phyloP scores from a whole-genome alignment of 1,140 invertebrate species.

The Procambarus clarkii region DNA sequence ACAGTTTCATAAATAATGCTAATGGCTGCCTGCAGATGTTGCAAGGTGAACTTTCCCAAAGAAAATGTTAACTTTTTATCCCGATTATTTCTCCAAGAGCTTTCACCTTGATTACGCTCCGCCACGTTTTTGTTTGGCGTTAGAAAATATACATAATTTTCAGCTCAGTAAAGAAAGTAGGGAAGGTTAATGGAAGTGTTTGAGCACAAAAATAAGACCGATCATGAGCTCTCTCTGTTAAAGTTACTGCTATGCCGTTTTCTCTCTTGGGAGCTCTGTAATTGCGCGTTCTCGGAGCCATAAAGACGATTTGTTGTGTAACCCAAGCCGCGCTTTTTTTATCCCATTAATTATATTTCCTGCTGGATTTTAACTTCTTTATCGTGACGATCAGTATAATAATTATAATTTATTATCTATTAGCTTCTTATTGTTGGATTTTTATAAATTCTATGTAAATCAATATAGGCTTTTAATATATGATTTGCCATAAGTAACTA shows the following conservation, averaged over 20 bases:
- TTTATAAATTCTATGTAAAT: too few relatives aligned
- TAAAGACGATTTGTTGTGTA: constrained; percentile 1
- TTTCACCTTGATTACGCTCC: not conserved
- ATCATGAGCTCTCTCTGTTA: not conserved
- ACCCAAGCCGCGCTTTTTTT: not conserved
- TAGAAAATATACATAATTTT: not conserved
- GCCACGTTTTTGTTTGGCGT: not conserved
- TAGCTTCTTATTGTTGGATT: too few relatives aligned
- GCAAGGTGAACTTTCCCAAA: not conserved
- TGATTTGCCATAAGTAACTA: too few relatives aligned
- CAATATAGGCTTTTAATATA: too few relatives aligned
- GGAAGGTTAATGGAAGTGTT: not conserved
- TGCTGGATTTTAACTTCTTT: too few relatives aligned
- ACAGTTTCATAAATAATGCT: constrained; percentile 18
- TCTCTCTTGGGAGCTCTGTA: not conserved
- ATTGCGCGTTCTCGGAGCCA: not conserved
- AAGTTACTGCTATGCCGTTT: not conserved
- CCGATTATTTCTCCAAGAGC: not conserved
- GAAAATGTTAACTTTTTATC: not conserved
- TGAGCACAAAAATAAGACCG: not conserved
- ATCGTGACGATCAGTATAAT: too few relatives aligned
- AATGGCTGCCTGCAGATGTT: constrained; percentile 10
- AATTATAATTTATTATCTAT: too few relatives aligned
- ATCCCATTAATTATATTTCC: too few relatives aligned
- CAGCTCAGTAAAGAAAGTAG: not conserved